phyloP scores from a whole-genome alignment of 1,140 invertebrate species.

The Philaenus spumarius region DNA sequence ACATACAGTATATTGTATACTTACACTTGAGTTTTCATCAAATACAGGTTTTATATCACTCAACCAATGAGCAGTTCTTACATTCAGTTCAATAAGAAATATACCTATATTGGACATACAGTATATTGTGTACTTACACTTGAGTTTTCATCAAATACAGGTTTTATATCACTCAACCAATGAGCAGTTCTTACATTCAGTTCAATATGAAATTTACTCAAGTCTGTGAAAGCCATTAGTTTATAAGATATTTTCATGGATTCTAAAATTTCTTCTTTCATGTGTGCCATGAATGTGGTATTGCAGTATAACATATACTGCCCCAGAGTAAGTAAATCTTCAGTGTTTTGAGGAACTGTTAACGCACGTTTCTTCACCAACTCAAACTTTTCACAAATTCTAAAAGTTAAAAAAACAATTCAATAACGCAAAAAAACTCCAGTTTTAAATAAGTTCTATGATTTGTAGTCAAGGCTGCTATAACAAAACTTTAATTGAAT shows the following conservation, averaged over 20 bases:
- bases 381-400: slow-evolving; percentile 24
- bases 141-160: slow-evolving; percentile 62
- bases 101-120: slow-evolving; percentile 8
- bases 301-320: slow-evolving; percentile 56
- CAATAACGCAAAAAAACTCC: too few relatives aligned
- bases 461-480: too few relatives aligned
- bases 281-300: slow-evolving; percentile 49
- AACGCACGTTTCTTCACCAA: slow-evolving; percentile 42
- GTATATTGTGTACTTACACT: slow-evolving; percentile 37
- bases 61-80: slow-evolving; percentile 63
- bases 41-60: slow-evolving; percentile 62
- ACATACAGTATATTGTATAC: not conserved
- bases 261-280: slow-evolving; percentile 53
- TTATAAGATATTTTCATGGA: slow-evolving; percentile 54
- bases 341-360: slow-evolving; percentile 57
- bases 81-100: slow-evolving; percentile 55
- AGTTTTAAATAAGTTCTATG: too few relatives aligned
- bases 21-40: slow-evolving; percentile 54
- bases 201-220: slow-evolving; percentile 56
- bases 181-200: slow-evolving; percentile 59
- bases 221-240: slow-evolving; percentile 58
- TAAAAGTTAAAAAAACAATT: not conserved
- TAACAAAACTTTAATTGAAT: too few relatives aligned
- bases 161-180: slow-evolving; percentile 63
- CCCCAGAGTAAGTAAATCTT: slow-evolving; percentile 61